A percentile compares a stretch with the other conserved stretches of the same genome.
These are phyloP conservation scores for Ceriagrion tenellum DNA, from an alignment of 2,888 invertebrate species.

Conservation along the genomic window DNA sequence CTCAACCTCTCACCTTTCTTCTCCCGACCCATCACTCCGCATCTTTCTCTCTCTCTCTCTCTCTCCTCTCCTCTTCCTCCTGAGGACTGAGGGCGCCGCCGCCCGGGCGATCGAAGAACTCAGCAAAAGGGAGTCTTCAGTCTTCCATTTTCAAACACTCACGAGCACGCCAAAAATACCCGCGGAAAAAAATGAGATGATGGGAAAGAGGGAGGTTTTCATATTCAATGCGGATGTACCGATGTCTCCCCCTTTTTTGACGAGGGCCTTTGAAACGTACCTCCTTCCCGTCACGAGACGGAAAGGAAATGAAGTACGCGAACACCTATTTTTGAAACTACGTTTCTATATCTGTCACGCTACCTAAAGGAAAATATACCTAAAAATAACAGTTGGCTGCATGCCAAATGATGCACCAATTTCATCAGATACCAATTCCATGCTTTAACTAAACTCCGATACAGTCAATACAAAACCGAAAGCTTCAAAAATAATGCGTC, in stretches of 20 bases:
- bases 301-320: neutral
- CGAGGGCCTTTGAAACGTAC: neutral
- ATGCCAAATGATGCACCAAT: too few species aligned
- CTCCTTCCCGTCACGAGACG: neutral
- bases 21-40: too few species aligned
- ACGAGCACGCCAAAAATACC: neutral
- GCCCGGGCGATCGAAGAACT: slow-evolving; percentile 36
- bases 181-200: neutral
- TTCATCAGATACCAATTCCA: too few species aligned
- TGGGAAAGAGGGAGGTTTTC: neutral
- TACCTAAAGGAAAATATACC: too few species aligned
- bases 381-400: too few species aligned
- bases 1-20: too few species aligned
- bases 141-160: slow-evolving; percentile 41
- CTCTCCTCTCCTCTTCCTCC: neutral
- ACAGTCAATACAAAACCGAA: too few species aligned
- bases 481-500: too few species aligned
- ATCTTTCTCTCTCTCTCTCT: too few species aligned
- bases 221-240: neutral
- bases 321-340: neutral
- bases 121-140: slow-evolving; percentile 19
- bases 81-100: too few species aligned
- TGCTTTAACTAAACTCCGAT: too few species aligned
- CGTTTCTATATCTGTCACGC: neutral
- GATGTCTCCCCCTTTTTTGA: neutral